A percentile compares a stretch with the other conserved stretches of the same genome.
phyloP scores from a whole-genome alignment of 2,888 invertebrate species.

The Trachelus iudaicus region DNA sequence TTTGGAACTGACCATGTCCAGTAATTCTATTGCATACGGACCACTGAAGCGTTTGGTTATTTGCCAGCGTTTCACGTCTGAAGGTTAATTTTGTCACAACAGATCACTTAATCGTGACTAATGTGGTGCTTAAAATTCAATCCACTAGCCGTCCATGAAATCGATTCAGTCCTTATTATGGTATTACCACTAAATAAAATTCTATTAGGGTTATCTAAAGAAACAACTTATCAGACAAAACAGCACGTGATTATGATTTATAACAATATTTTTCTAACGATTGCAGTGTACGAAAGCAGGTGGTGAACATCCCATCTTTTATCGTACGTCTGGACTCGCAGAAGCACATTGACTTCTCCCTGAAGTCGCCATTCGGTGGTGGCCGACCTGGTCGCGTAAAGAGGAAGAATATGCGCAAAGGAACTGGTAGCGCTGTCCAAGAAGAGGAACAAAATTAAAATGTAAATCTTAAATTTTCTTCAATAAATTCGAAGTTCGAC shows the following conservation, averaged over 20 bases:
- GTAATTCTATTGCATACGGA: constrained; percentile 70
- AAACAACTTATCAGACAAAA: too few relatives aligned
- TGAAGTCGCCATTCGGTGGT: constrained; percentile 99
- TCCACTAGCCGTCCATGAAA: too few relatives aligned
- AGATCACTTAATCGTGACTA: too few relatives aligned
- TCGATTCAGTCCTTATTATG: too few relatives aligned
- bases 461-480: constrained; percentile 33
- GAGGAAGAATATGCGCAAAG: constrained; percentile 99
- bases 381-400: constrained; percentile 99
- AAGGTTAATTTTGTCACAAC: constrained; percentile 1
- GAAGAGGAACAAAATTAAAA: constrained; percentile 88
- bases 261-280: constrained; percentile 32
- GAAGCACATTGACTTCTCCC: constrained; percentile 97
- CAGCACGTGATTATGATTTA: too few relatives aligned
- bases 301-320: constrained; percentile 98
- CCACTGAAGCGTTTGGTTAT: constrained; percentile 73
- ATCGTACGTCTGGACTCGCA: constrained; percentile 97
- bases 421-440: constrained; percentile 80
- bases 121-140: too few relatives aligned
- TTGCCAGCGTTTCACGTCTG: constrained; percentile 52
- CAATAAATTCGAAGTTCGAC: constrained; percentile 29
- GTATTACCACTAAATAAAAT: too few relatives aligned
- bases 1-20: constrained; percentile 10
- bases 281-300: constrained; percentile 96
- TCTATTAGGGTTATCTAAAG: too few relatives aligned